Conservation (phyloP, 2,797 vertebrate genomes). For the Rallus crepitans region DNA sequence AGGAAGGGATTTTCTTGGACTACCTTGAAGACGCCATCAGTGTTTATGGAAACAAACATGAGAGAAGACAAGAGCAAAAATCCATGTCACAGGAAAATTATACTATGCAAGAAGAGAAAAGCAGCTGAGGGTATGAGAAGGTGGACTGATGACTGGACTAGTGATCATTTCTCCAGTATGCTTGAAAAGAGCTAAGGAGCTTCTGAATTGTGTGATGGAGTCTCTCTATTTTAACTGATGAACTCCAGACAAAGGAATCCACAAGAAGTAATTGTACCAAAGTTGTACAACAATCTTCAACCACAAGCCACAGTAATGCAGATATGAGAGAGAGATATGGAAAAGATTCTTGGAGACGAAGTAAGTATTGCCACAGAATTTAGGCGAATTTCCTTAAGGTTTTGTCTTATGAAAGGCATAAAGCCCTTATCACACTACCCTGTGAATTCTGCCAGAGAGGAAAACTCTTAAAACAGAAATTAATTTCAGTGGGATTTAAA, state of each 20-base stretch:
- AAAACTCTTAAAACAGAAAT: background rate
- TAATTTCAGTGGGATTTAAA: background rate
- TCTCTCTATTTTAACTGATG: background rate
- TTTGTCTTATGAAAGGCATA: background rate
- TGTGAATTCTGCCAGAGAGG: background rate
- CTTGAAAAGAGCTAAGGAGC: background rate
- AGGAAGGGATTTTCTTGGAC: background rate
- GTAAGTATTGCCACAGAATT: background rate
- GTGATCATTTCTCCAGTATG: background rate
- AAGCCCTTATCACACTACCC: background rate
- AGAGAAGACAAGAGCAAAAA: background rate
- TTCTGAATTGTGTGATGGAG: background rate
- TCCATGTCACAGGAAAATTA: background rate
- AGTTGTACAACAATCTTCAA: background rate
- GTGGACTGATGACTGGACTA: background rate
- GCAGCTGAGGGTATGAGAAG: background rate
- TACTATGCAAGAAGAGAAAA: background rate
- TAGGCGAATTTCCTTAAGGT: background rate
- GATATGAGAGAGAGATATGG: background rate
- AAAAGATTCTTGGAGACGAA: background rate
- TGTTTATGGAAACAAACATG: background rate
- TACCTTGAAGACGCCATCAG: background rate
- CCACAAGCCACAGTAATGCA: background rate
- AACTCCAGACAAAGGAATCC: background rate
- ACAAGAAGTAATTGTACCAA: background rate